Conservation (phyloP, 2,113 vertebrate genomes). For the Merops nubicus region DNA sequence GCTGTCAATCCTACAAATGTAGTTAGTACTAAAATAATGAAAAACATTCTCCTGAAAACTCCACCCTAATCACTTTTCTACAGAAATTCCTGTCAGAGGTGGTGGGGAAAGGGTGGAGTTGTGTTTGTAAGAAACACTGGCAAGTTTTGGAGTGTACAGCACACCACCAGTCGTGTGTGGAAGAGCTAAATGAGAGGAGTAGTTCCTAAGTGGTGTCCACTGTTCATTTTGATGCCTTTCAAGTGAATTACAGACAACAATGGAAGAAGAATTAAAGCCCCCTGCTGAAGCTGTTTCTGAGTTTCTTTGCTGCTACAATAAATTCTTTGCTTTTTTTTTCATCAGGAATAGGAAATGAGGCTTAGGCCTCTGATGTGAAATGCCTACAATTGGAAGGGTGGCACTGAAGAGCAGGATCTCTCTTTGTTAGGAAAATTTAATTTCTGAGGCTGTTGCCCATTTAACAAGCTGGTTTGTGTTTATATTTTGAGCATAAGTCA, state of each 20-base stretch:
- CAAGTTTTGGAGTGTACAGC: neutral
- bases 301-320: neutral
- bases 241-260: neutral
- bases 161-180: neutral
- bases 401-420: neutral
- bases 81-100: neutral
- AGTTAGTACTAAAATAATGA: neutral
- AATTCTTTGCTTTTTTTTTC: neutral
- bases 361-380: neutral
- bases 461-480: neutral
- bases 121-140: neutral
- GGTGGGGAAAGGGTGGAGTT: neutral
- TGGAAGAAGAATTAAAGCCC: neutral
- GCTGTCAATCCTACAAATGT: neutral
- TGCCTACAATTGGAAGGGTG: neutral
- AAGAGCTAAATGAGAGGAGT: neutral
- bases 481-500: neutral
- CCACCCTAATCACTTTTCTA: neutral
- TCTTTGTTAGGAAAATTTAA: neutral
- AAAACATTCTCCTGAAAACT: neutral
- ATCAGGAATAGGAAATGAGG: neutral
- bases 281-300: neutral
- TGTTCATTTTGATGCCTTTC: neutral
- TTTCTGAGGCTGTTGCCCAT: neutral
- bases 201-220: neutral